phyloP scores from a whole-genome alignment of 1,140 invertebrate species.

The Drosophila virilis region DNA sequence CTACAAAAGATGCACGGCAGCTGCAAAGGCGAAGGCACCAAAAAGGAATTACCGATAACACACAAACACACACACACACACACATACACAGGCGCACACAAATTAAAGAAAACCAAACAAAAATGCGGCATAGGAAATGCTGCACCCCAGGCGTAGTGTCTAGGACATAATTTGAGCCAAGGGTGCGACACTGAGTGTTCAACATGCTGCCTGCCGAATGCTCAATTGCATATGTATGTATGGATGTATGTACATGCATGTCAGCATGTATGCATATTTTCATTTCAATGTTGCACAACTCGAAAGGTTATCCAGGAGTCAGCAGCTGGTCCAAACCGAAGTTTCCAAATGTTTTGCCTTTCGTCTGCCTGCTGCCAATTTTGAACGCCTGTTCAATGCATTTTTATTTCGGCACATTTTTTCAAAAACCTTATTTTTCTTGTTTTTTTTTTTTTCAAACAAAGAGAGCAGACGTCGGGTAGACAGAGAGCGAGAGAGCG shows the following conservation, averaged over 20 bases:
- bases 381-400: conserved; percentile 68
- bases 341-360: conserved; percentile 7
- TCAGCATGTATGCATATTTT: conserved; percentile 7
- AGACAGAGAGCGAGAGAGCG: not conserved
- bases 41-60: conserved; percentile 33
- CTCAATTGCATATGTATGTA: not conserved
- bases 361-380: conserved; percentile 39
- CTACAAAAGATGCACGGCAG: conserved; percentile 34
- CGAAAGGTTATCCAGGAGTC: conserved; percentile 53
- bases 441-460: conserved; percentile 23
- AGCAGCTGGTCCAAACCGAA: conserved; percentile 29
- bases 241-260: not conserved
- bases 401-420: conserved; percentile 73
- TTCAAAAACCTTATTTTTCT: conserved; percentile 39
- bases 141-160: conserved; percentile 25
- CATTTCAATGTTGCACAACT: conserved; percentile 64
- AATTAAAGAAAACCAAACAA: conserved; percentile 2
- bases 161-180: conserved; percentile 32
- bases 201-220: conserved; percentile 6
- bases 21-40: conserved; percentile 28
- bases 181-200: conserved; percentile 18
- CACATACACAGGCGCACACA: not conserved
- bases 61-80: not conserved
- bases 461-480: not conserved
- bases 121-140: conserved; percentile 7